phyloP scores from a whole-genome alignment of 1,140 invertebrate genomes.

The Scaptomyza hsui region DNA sequence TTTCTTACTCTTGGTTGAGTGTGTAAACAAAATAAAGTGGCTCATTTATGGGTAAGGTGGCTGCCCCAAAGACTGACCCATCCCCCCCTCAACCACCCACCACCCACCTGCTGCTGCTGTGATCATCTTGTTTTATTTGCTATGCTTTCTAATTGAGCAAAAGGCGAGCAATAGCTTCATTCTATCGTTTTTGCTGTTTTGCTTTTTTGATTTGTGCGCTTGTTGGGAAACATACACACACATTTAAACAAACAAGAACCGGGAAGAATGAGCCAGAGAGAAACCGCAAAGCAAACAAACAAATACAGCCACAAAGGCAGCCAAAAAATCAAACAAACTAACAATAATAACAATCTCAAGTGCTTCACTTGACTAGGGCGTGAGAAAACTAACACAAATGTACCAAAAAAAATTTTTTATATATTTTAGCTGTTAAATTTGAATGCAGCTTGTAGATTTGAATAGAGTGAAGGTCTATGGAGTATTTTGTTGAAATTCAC shows the following conservation, averaged over 20 bases:
- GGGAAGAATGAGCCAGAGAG: not conserved
- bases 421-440: no score
- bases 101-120: slow-evolving; percentile 8
- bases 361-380: not conserved
- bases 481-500: no score
- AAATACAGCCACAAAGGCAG: slow-evolving; percentile 28
- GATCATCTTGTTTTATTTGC: slow-evolving; percentile 50
- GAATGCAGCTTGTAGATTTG: no score
- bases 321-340: not conserved
- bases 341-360: slow-evolving; percentile 4
- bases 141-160: slow-evolving; percentile 76
- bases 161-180: slow-evolving; percentile 54
- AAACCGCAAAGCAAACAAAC: slow-evolving; percentile 44
- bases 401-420: no score
- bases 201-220: slow-evolving; percentile 69
- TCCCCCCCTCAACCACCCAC: not conserved
- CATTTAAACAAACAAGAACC: slow-evolving; percentile 29
- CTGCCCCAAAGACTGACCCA: slow-evolving; percentile 32
- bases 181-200: slow-evolving; percentile 49
- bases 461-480: no score
- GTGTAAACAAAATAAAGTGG: slow-evolving; percentile 79
- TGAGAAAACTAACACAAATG: not conserved
- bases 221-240: slow-evolving; percentile 41
- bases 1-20: slow-evolving; percentile 14
- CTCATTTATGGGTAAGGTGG: slow-evolving; percentile 77